Evolutionary conservation across 2,113 vertebrate species (phyloP), one percentile per base, ranked within the genome.

Genomic region (Phoenicopterus ruber): DNA sequence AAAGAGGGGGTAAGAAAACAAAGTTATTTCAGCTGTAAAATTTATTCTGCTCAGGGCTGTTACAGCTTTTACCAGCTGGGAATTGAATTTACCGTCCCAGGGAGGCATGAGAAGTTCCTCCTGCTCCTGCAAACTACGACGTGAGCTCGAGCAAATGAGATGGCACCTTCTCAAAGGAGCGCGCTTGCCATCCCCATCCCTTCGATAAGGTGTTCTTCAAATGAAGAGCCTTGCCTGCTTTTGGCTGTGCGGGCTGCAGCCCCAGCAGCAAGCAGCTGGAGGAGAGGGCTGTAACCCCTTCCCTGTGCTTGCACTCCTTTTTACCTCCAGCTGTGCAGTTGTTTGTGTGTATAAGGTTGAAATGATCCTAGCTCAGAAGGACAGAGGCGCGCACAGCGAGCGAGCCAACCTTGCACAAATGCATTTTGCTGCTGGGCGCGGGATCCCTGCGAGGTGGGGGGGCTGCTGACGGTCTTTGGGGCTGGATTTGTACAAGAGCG

Each of bases 101-200:
- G 28, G 65, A 88, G 21, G 40, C 22, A 29, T 5, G 28, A 83
- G 50, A 57, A 76, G 34, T 62, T 70, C 46, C 46, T 38, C 6
- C 22, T 77, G 62, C 55, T 86, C 28, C 72, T 59, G 63, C 69
- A 93, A 65, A 78, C 52, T n/a, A 8, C 20, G 44, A 38, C 2
- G 2, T 46, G 44, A 87, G 46, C 52, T 13, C 58, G 19, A 26
- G 40, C 66, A 57, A 74, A 72, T 7, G 42, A 88, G 44, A 32
- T 0, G 5, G 4, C 8, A 14, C 32, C 54, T 42, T 49, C 71
- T 54, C 42, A 24, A 52, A 88, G 31, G 20, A 42, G 17, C 1
- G 0, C 1, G 1, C 29, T 47, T 1, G 4, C 24, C 25, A 21
- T 28, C 25, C 14, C 40, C 26, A 6, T 58, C 36, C 28, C 49